Percentiles rank a stretch among this genome's conserved stretches.
phyloP scores from a whole-genome alignment of 1,140 invertebrate species.

The Hestina assimilis region DNA sequence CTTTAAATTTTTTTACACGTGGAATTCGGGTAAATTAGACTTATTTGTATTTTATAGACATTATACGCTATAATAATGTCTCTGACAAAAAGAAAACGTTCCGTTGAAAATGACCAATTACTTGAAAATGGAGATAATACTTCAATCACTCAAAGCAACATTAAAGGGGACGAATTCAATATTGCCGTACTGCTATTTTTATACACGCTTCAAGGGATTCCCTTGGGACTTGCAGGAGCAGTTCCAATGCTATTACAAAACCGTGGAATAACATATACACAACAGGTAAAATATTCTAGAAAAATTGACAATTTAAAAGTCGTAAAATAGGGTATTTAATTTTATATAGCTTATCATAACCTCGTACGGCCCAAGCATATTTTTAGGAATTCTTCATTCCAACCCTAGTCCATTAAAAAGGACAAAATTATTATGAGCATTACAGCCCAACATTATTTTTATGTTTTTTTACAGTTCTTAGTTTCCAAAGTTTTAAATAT shows the following conservation, averaged over 20 bases:
- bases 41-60: slow-evolving; percentile 45
- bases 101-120: slow-evolving; percentile 58
- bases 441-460: too few relatives aligned
- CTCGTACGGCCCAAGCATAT: too few relatives aligned
- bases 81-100: slow-evolving; percentile 62
- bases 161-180: slow-evolving; percentile 86
- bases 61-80: slow-evolving; percentile 54
- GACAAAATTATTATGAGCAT: too few relatives aligned
- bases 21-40: neutral
- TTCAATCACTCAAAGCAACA: slow-evolving; percentile 72
- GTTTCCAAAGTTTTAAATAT: too few relatives aligned
- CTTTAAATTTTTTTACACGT: neutral
- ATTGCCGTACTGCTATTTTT: slow-evolving; percentile 93
- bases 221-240: slow-evolving; percentile 93
- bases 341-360: too few relatives aligned
- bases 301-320: neutral
- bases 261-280: slow-evolving; percentile 91
- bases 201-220: slow-evolving; percentile 97
- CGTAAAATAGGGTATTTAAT: neutral
- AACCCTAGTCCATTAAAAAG: too few relatives aligned
- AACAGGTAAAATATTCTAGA: slow-evolving; percentile 72
- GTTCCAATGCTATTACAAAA: slow-evolving; percentile 98
- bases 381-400: too few relatives aligned
- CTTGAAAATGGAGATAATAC: slow-evolving; percentile 64
- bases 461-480: too few relatives aligned